Evolutionary conservation across 2,797 vertebrate species (phyloP).

Genomic region (Agapornis canus): DNA sequence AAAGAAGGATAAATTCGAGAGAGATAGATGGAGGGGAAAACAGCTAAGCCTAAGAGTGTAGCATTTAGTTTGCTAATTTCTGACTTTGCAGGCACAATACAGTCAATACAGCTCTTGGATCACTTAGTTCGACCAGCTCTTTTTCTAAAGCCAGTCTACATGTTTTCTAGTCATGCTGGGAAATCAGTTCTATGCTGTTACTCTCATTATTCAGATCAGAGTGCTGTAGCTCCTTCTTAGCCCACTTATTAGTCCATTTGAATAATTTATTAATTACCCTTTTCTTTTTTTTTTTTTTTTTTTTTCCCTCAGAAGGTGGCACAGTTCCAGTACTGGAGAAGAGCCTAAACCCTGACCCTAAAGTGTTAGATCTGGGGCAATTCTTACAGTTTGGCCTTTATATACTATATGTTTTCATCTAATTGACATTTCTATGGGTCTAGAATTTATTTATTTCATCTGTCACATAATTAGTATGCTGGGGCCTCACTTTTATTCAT

Average conservation of each 20-base stretch:
- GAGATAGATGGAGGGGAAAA: neutral
- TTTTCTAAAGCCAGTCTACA: neutral
- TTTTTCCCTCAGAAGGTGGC: accelerated
- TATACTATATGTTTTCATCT: neutral
- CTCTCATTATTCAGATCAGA: neutral
- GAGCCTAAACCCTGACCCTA: neutral
- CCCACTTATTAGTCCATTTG: neutral
- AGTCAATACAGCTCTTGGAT: neutral
- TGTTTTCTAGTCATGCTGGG: neutral
- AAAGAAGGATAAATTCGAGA: neutral
- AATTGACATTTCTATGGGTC: neutral
- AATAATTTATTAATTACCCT: neutral
- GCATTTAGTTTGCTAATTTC: neutral
- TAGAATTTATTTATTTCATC: neutral
- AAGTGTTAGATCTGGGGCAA: neutral
- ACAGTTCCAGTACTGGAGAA: neutral
- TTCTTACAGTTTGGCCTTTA: neutral
- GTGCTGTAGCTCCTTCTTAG: neutral
- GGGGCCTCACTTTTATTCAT: neutral
- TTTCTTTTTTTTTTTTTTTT: neutral
- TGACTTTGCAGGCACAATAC: neutral
- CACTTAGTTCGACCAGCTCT: neutral
- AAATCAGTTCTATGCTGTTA: neutral
- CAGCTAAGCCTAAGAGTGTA: neutral
- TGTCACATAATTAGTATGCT: neutral